Evolutionary conservation across 1,140 invertebrate species (phyloP).

Genomic region (Drosophila baimaii): DNA sequence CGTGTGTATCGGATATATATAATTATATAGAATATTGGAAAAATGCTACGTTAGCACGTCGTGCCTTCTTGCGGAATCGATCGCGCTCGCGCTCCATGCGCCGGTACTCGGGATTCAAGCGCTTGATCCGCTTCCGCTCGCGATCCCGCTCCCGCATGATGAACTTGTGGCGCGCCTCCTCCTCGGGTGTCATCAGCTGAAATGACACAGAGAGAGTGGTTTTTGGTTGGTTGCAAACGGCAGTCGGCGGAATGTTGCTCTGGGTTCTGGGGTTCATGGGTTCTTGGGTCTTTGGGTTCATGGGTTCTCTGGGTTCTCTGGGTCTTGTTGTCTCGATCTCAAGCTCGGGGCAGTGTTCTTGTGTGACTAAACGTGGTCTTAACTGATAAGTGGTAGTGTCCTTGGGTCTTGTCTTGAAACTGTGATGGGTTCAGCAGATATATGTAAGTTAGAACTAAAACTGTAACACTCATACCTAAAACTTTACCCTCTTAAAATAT

Average conservation of each 20-base stretch:
- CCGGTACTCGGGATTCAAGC: constrained; percentile 76
- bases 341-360: constrained; percentile 29
- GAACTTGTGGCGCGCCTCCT: constrained; percentile 80
- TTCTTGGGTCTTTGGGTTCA: background rate
- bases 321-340: constrained; percentile 28
- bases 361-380: constrained; percentile 19
- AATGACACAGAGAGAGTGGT: constrained; percentile 68
- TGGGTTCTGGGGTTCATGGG: background rate
- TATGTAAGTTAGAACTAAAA: too few species aligned
- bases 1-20: constrained; percentile 17
- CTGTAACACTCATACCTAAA: too few species aligned
- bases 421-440: background rate
- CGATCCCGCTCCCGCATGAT: constrained; percentile 79
- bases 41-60: constrained; percentile 83
- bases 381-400: constrained; percentile 4
- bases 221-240: constrained; percentile 49
- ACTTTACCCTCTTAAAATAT: too few species aligned
- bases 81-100: constrained; percentile 76
- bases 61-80: constrained; percentile 78
- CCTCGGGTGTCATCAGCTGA: constrained; percentile 79
- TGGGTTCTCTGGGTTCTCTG: too few species aligned
- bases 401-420: constrained; percentile 51
- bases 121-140: constrained; percentile 74
- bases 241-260: constrained; percentile 15
- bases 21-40: constrained; percentile 73